Conservation (phyloP, 2,797 vertebrate species). For the Acanthurus lineatus region DNA sequence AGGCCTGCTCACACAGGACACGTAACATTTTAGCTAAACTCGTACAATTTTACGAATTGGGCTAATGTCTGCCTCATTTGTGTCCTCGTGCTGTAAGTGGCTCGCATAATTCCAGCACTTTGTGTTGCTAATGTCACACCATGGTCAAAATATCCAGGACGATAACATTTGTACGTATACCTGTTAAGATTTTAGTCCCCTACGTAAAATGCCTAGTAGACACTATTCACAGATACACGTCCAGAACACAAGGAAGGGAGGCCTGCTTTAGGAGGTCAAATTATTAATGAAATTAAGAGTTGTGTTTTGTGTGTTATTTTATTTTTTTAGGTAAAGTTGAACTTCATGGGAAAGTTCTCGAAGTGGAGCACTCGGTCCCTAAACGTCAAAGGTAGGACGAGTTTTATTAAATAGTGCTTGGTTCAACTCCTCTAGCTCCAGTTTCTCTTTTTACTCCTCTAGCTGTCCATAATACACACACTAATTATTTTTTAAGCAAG, state of each 20-base stretch:
- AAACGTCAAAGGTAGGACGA: slow-evolving; percentile 96
- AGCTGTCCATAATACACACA: slow-evolving; percentile 26
- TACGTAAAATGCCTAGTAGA: background rate
- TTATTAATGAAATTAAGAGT: slow-evolving; percentile 26
- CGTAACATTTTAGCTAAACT: slow-evolving; percentile 25
- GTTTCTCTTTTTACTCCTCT: background rate
- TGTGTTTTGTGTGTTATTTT: slow-evolving; percentile 20
- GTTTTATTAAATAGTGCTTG: slow-evolving; percentile 37
- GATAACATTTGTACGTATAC: background rate
- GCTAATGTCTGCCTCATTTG: slow-evolving; percentile 20
- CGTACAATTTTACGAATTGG: slow-evolving; percentile 8
- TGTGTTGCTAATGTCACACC: slow-evolving; percentile 17
- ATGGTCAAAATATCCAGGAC: slow-evolving; percentile 16
- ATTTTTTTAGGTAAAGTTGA: slow-evolving; percentile 95
- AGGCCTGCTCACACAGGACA: background rate
- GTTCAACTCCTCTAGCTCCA: slow-evolving; percentile 39
- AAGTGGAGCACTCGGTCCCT: slow-evolving; percentile 98
- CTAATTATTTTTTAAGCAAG: background rate
- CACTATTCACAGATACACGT: background rate
- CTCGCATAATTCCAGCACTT: slow-evolving; percentile 28
- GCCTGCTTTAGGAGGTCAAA: slow-evolving; percentile 26
- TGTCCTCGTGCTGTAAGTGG: slow-evolving; percentile 32
- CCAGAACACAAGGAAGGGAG: background rate
- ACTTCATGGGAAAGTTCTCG: slow-evolving; percentile 96
- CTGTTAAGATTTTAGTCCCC: slow-evolving; percentile 12